Conservation (phyloP, 1,140 invertebrate species). For the Grapholita molesta region DNA sequence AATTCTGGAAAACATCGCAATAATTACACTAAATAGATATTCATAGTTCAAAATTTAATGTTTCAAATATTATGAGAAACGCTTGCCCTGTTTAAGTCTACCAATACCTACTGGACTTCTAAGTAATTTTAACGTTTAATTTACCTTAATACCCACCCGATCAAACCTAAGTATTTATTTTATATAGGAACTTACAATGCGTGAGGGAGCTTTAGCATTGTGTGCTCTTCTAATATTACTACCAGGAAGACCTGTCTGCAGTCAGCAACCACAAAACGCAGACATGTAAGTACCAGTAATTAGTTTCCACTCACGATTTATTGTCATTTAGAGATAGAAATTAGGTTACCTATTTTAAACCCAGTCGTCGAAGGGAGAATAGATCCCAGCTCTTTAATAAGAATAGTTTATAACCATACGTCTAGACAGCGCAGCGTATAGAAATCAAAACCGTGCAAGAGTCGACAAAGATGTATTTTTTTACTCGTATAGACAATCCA, state of each 20-base stretch:
- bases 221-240: conserved; percentile 49
- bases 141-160: no score
- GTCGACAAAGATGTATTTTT: neutral
- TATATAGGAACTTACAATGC: conserved; percentile 46
- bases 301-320: neutral
- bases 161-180: no score
- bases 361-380: neutral
- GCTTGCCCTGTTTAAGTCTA: no score
- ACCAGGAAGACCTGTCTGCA: conserved; percentile 53
- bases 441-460: neutral
- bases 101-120: no score
- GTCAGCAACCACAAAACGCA: conserved; percentile 23
- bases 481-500: no score
- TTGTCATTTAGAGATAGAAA: neutral
- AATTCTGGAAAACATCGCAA: no score
- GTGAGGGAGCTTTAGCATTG: conserved; percentile 41
- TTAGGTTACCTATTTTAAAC: conserved; percentile 11
- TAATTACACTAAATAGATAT: no score
- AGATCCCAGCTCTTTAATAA: neutral
- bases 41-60: no score
- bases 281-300: conserved; percentile 46
- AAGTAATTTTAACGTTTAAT: no score
- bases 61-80: no score
- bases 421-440: neutral
- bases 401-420: neutral